Conservation (phyloP, 2,888 invertebrate genomes). For the Pollenia angustigena region DNA sequence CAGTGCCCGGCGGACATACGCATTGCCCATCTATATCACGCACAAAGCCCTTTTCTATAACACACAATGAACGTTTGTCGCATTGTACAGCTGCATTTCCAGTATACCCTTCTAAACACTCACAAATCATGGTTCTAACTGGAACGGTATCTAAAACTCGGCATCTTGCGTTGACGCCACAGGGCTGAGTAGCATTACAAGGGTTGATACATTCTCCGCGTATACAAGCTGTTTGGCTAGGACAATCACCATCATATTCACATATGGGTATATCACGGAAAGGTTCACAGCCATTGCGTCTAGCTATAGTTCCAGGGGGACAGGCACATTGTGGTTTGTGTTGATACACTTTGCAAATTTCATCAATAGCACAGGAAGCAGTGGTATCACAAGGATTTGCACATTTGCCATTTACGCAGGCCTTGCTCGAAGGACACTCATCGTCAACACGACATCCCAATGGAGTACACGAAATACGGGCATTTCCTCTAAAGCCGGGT, state of each 20-base stretch:
- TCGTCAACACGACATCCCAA: slow-evolving; percentile 91
- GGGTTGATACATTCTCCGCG: slow-evolving; percentile 93
- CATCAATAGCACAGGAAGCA: slow-evolving; percentile 89
- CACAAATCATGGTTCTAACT: slow-evolving; percentile 94
- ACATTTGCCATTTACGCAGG: slow-evolving; percentile 93
- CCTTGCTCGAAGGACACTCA: slow-evolving; percentile 92
- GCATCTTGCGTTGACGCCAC: slow-evolving; percentile 92
- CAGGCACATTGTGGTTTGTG: slow-evolving; percentile 93
- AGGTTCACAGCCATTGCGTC: slow-evolving; percentile 87
- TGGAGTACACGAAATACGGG: slow-evolving; percentile 90
- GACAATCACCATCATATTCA: slow-evolving; percentile 91
- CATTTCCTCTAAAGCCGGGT: slow-evolving; percentile 92
- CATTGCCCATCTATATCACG: slow-evolving; percentile 88
- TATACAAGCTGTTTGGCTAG: slow-evolving; percentile 92
- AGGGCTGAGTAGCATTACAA: slow-evolving; percentile 91
- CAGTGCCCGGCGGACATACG: slow-evolving; percentile 91
- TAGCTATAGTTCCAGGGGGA: slow-evolving; percentile 89
- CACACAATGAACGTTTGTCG: slow-evolving; percentile 89
- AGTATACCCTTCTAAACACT: slow-evolving; percentile 93
- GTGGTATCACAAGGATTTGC: slow-evolving; percentile 89
- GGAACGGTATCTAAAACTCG: slow-evolving; percentile 92
- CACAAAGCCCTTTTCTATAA: slow-evolving; percentile 88
- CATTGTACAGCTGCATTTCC: slow-evolving; percentile 95
- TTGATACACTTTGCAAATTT: slow-evolving; percentile 90
- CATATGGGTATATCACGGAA: slow-evolving; percentile 87